Percentiles rank a stretch among this genome's conserved stretches.
Evolutionary conservation across 2,113 vertebrate species (phyloP).

Genomic region (Megatriorchis doriae): DNA sequence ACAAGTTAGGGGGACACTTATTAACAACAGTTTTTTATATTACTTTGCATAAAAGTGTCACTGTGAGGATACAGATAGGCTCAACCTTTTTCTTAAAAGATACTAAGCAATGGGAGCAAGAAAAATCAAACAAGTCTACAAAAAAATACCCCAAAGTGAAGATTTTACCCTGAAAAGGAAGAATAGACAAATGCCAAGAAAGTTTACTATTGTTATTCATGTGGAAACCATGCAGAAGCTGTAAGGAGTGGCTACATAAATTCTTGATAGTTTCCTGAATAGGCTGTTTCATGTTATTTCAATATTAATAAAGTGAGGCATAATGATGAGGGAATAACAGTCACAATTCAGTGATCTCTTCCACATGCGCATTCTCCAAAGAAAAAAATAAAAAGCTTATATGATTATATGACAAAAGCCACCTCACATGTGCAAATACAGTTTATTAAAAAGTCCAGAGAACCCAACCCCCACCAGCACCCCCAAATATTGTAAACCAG

Average conservation of each 20-base stretch:
- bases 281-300: neutral
- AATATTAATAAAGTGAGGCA: neutral
- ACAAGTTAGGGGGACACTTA: neutral
- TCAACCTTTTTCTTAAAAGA: neutral
- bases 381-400: neutral
- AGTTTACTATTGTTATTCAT: neutral
- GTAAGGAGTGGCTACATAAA: neutral
- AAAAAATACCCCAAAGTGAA: neutral
- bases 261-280: neutral
- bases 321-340: neutral
- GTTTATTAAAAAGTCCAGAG: neutral
- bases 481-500: neutral
- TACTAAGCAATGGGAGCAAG: neutral
- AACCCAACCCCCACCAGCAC: neutral
- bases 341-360: slow-evolving; percentile 1
- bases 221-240: neutral
- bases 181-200: neutral
- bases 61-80: neutral
- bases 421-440: neutral
- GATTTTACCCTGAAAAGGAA: neutral
- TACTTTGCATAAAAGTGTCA: neutral
- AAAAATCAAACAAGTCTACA: neutral
- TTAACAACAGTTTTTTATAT: neutral
- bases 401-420: neutral
- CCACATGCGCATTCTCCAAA: neutral